Percentiles rank a stretch among this genome's conserved stretches.
These are phyloP conservation scores for Ageneiosus marmoratus DNA, from an alignment of 2,113 vertebrate species.

Conservation along the genomic window DNA sequence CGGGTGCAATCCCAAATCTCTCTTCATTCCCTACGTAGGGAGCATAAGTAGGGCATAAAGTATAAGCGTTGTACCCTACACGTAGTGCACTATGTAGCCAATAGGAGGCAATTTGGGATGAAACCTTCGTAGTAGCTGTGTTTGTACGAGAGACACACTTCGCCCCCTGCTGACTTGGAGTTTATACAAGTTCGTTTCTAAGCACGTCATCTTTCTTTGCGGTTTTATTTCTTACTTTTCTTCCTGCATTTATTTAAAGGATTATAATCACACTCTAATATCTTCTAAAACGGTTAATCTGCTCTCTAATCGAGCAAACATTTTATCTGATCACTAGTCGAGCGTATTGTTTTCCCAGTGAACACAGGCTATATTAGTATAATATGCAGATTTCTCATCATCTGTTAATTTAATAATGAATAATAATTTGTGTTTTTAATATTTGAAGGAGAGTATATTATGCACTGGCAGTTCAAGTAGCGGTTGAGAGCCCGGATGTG, in stretches of 20 bases:
- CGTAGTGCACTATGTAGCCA: not conserved
- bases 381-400: not conserved
- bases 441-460: not conserved
- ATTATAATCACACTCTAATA: not conserved
- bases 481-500: too few relatives aligned
- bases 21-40: not conserved
- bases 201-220: not conserved
- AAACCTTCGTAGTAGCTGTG: not conserved
- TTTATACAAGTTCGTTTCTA: not conserved
- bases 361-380: not conserved
- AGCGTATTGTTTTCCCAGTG: not conserved
- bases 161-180: conserved; percentile 39
- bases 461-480: too few relatives aligned
- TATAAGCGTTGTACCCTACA: too few relatives aligned
- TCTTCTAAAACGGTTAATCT: not conserved
- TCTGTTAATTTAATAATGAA: too few relatives aligned
- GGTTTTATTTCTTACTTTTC: not conserved
- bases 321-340: too few relatives aligned
- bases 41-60: not conserved
- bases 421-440: not conserved
- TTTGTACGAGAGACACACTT: not conserved
- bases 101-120: not conserved
- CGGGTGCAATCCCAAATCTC: not conserved
- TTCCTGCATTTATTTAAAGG: not conserved
- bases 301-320: not conserved